phyloP scores from a whole-genome alignment of 1,140 invertebrate genomes.

The Lethrus apterus region DNA sequence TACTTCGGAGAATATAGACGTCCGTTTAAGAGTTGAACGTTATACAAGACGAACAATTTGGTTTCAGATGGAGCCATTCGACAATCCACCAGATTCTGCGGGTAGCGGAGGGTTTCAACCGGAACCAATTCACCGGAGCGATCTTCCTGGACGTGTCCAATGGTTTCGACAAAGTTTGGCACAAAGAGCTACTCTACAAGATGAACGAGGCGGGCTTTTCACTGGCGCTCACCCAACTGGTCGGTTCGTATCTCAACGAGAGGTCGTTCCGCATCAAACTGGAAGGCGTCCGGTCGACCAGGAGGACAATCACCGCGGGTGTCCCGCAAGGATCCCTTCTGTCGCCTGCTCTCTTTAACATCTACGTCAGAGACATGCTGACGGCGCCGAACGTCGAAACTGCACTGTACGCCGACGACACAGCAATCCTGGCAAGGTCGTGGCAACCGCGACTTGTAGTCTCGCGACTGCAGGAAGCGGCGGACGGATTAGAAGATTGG shows the following conservation, averaged over 20 bases:
- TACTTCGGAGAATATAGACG: constrained; percentile 15
- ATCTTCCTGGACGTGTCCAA: constrained; percentile 25
- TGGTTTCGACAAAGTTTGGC: constrained; percentile 30
- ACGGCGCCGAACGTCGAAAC: constrained; percentile 3
- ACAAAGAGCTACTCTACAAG: constrained; percentile 22
- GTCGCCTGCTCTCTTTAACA: constrained; percentile 18
- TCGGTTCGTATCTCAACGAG: constrained; percentile 16
- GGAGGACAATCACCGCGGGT: constrained; percentile 17
- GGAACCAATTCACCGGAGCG: constrained; percentile 19
- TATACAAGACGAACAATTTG: constrained; percentile 20
- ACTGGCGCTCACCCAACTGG: background rate
- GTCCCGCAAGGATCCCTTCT: constrained; percentile 27
- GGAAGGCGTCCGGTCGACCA: constrained; percentile 6
- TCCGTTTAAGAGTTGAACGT: background rate
- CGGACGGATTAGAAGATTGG: constrained; percentile 15
- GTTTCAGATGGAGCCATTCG: constrained; percentile 15
- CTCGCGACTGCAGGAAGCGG: constrained; percentile 13
- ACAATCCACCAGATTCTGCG: constrained; percentile 20
- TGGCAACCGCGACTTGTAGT: constrained; percentile 5
- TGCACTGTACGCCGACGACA: constrained; percentile 29
- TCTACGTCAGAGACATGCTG: constrained; percentile 24
- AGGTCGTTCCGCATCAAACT: constrained; percentile 15
- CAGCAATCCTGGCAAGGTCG: constrained; percentile 14
- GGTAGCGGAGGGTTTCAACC: constrained; percentile 19
- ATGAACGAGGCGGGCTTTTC: constrained; percentile 15